Evolutionary conservation across 2,113 vertebrate genomes (phyloP).

Genomic region (Psilopsiagon aurifrons): DNA sequence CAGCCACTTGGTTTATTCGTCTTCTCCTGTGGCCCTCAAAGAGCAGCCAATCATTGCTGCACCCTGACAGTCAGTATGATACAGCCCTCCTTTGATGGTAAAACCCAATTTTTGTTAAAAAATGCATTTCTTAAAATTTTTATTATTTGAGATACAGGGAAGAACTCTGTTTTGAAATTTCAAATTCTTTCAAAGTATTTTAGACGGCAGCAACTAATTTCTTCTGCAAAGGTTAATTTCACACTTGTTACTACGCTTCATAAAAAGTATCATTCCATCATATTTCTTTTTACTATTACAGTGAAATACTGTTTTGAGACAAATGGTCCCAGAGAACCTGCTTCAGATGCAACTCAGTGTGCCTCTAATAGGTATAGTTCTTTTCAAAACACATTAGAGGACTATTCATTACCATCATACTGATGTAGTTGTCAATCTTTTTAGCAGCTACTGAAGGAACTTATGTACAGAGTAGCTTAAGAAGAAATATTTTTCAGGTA

Average conservation of each 20-base stretch:
- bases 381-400: neutral
- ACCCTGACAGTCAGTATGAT: fast-evolving
- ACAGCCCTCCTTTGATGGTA: neutral
- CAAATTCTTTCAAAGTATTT: neutral
- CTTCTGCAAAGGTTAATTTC: neutral
- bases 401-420: neutral
- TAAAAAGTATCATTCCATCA: neutral
- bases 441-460: neutral
- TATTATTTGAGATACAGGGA: neutral
- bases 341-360: neutral
- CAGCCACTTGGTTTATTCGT: neutral
- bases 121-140: neutral
- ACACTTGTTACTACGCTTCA: neutral
- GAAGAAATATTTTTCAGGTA: neutral
- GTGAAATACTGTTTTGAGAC: neutral
- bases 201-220: neutral
- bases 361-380: neutral
- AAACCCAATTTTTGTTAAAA: neutral
- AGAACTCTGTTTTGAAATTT: neutral
- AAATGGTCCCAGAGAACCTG: neutral
- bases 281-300: neutral
- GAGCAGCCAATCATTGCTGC: neutral
- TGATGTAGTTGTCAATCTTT: neutral
- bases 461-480: neutral
- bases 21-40: neutral